Base-by-base conservation (phyloP, 2,113 vertebrate species). In the Psilopogon haemacephalus region DNA sequence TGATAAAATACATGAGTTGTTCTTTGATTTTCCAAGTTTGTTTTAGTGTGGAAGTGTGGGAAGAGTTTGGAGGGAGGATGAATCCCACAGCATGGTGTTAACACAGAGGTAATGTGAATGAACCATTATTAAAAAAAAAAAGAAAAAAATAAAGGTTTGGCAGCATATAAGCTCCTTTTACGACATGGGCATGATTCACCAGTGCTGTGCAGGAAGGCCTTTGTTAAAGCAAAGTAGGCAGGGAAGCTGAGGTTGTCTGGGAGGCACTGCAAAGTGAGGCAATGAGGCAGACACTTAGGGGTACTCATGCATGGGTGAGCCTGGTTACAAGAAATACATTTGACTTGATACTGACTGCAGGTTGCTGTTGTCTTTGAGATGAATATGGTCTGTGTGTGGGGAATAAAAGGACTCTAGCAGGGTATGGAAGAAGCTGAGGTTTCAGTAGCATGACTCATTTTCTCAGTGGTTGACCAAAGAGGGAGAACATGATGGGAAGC, bases 1-100 rank as follows among this genome's bases (percentile, higher is more conserved):
- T 11, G 30, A 12, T 44, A 50, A 55, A 35, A 16, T 9, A 9
- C 0, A 0, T 1, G 26, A 82, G 18, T 24, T 56, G 18, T 20
- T 88, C 56, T 62, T 88, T 33, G 18, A n/a, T 69, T 79, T 54
- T 54, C 8, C 27, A 30, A 46, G 24, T 44, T 56, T 56, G 15
- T 79, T 75, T 71, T 85, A 10, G 21, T 52, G 13, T 50, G 13
- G 8, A 70, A 37, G 20, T 6, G 6, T 35, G 63, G 68, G 42
- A n/a, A 7, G 15, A 6, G 5, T 37, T 70, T 35, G 60, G 21
- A 79, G 16, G 23, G 16, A 28, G 35, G n/a, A 16, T 72, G 55
- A 48, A 24, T 42, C 6, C 0, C 32, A 9, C 20, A 23, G 24
- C 11, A 12, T 0, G 1, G 18, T 30, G 9, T 72, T 72, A 48